A percentile compares a stretch with the other conserved stretches of the same genome.
These are phyloP conservation scores for Porites divaricata DNA, from an alignment of 92 coral and sea anemone genomes.

Conservation along the genomic window DNA sequence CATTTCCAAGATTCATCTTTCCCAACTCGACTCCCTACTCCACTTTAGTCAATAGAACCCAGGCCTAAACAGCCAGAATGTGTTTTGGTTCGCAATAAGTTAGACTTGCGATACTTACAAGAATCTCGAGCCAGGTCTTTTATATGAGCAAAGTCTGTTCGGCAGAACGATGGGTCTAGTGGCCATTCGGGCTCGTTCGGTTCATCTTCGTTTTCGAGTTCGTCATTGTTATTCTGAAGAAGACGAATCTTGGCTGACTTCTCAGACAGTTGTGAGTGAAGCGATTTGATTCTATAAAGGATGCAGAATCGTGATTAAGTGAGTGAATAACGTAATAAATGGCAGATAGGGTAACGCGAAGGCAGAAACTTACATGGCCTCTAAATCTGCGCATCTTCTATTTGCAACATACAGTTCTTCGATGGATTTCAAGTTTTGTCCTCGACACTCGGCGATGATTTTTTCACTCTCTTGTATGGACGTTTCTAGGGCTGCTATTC, in stretches of 20 bases:
- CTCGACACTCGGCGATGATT: constrained; percentile 57
- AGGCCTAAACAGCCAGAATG: background rate
- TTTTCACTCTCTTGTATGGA: constrained; percentile 61
- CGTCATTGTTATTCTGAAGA: constrained; percentile 6
- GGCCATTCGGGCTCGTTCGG: constrained; percentile 58
- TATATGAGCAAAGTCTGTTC: constrained; percentile 48
- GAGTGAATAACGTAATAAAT: background rate
- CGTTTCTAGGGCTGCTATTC: constrained; percentile 65
- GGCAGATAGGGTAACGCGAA: background rate
- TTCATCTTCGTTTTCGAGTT: constrained; percentile 28
- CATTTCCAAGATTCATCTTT: background rate
- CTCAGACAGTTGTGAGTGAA: constrained; percentile 70
- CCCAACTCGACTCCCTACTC: too few species aligned
- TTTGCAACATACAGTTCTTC: constrained; percentile 68
- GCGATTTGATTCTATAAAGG: constrained; percentile 55
- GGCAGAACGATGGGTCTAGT: constrained; percentile 29
- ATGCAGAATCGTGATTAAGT: background rate
- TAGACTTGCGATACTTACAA: background rate
- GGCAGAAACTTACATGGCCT: constrained; percentile 51
- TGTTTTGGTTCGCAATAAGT: background rate
- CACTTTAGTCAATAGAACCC: too few species aligned
- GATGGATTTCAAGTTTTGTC: constrained; percentile 51
- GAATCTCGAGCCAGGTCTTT: constrained; percentile 51
- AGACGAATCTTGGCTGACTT: constrained; percentile 55
- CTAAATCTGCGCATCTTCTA: constrained; percentile 62